Evolutionary conservation across 2,888 invertebrate genomes (phyloP), one percentile per base, ranked within the genome.

Genomic region (Matsumyia berberina): DNA sequence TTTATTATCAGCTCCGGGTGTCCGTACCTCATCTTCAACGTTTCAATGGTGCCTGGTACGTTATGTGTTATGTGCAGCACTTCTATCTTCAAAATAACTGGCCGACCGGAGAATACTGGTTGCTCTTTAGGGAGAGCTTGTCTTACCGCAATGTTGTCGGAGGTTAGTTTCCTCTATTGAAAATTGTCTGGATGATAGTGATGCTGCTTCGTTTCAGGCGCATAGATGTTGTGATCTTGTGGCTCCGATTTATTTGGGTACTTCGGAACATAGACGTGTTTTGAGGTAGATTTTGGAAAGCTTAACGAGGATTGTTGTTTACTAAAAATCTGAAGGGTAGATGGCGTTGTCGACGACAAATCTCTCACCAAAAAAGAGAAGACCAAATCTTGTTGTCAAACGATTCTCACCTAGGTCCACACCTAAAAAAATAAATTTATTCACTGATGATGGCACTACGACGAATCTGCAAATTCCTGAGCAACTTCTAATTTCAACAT

Each of bases 101-200:
- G n/a, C n/a, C n/a, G n/a, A n/a, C n/a, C n/a, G n/a, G n/a, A n/a
- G 49, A 86, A 85, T 7, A 9, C 67, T n/a, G 82, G 77, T 17
- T 86, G 39, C 11, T 85, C 78, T 79, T 82, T 6, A n/a, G 74
- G 76, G 12, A 81, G 74, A n/a, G 76, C 78, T n/a, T 81, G 74
- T 39, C 81, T 81, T 1, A 78, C 64, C 19, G 35, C 57, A 1
- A 57, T 1, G 6, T 37, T 1, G n/a, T 37, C n/a, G 37, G 37
- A 37, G 3, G n/a, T 37, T 5, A 37, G 5, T n/a, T n/a, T n/a
- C n/a, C n/a, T n/a, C 5, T 2, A n/a, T n/a, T 37, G 11, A n/a
- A 37, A 37, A n/a, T 37, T n/a, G 0, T 37, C 37, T 37, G 11
- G 37, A 37, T 3, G n/a, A 2, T 37, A 11, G 5, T 37, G n/a